Percentiles rank a stretch among this genome's conserved stretches.
These are phyloP conservation scores for Thripadectes ignobilis DNA, from an alignment of 2,797 vertebrate species.

Conservation along the genomic window DNA sequence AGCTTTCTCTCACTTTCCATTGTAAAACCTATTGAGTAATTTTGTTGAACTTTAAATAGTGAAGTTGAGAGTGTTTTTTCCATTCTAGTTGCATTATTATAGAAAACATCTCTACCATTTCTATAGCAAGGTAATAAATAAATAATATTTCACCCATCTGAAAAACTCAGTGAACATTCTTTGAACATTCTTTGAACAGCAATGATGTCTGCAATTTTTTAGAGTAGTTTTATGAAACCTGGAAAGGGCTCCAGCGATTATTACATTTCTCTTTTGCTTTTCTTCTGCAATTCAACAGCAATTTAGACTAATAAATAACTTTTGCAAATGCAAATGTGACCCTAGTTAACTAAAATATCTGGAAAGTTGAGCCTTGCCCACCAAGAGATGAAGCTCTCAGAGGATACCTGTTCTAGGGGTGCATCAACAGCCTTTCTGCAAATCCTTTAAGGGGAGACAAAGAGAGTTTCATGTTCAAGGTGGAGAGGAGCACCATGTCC, in stretches of 20 bases:
- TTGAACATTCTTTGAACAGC: not conserved
- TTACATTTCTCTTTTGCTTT: not conserved
- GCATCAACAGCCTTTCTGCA: not conserved
- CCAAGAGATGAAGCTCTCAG: not conserved
- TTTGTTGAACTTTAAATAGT: not conserved
- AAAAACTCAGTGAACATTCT: not conserved
- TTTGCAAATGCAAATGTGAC: fast-evolving
- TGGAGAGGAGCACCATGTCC: not conserved
- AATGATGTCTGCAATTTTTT: not conserved
- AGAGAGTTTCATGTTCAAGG: not conserved
- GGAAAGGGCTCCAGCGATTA: not conserved
- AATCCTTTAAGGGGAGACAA: not conserved
- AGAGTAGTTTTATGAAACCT: not conserved
- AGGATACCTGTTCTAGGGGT: not conserved
- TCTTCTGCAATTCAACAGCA: not conserved
- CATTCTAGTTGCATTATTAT: not conserved
- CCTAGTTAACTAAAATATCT: not conserved
- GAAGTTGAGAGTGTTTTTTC: not conserved
- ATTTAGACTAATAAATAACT: not conserved
- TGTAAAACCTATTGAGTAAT: not conserved
- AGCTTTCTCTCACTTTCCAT: not conserved
- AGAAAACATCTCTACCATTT: not conserved
- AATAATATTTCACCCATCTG: not conserved
- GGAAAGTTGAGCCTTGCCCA: not conserved
- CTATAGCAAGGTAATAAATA: not conserved